Conservation (phyloP, 1,140 invertebrate genomes). For the Brachionus koreanus region DNA sequence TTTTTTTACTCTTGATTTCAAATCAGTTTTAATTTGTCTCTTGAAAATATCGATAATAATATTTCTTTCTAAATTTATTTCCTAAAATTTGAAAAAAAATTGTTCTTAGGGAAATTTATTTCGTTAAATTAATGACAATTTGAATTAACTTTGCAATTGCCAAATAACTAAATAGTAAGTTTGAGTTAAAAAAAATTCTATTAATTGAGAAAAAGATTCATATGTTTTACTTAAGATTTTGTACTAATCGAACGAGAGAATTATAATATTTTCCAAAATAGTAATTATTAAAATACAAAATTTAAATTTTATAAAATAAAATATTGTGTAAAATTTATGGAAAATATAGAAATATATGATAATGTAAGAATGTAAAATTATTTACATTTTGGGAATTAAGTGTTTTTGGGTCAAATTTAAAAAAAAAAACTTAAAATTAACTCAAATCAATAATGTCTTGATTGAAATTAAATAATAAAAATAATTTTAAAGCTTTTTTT, state of each 20-base stretch:
- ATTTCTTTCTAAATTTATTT: background rate
- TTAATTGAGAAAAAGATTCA: background rate
- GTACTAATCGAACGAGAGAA: background rate
- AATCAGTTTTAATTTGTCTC: background rate
- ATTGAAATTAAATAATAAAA: too few species aligned
- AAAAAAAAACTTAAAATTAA: too few species aligned
- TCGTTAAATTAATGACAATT: background rate
- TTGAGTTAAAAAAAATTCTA: background rate
- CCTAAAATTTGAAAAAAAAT: background rate
- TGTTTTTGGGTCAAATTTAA: too few species aligned
- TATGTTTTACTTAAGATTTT: background rate
- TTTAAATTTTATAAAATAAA: background rate
- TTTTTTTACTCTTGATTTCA: background rate
- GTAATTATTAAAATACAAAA: background rate
- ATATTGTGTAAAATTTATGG: too few species aligned
- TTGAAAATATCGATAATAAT: background rate
- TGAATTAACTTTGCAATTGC: background rate
- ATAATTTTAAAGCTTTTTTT: too few species aligned
- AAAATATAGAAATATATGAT: too few species aligned
- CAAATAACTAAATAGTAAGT: background rate
- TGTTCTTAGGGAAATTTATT: background rate
- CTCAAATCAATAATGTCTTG: too few species aligned
- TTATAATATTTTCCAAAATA: background rate
- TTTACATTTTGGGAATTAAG: too few species aligned
- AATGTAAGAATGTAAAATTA: too few species aligned